Conservation (phyloP, 2,797 vertebrate species). For the Synaphobranchus kaupii region DNA sequence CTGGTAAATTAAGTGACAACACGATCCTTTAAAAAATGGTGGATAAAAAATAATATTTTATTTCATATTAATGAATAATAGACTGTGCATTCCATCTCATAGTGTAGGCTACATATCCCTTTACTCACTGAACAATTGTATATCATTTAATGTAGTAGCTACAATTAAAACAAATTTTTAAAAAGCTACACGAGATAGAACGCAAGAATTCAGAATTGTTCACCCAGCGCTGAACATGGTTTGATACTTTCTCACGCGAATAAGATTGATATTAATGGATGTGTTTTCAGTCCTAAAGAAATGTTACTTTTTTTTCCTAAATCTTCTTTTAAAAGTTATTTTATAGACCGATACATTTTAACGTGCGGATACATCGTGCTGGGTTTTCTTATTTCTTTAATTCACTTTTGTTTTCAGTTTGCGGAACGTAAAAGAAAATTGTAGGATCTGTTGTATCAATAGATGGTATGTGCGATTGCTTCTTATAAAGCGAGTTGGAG, state of each 20-base stretch:
- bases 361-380: neutral
- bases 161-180: neutral
- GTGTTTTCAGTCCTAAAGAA: neutral
- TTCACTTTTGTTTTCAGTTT: slow-evolving; percentile 25
- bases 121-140: neutral
- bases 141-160: neutral
- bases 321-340: neutral
- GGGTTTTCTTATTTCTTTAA: neutral
- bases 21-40: neutral
- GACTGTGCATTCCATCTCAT: neutral
- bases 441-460: slow-evolving; percentile 56
- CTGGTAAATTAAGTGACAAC: slow-evolving; percentile 6
- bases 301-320: neutral
- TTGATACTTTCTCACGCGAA: neutral
- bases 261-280: neutral
- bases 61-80: neutral
- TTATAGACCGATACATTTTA: neutral
- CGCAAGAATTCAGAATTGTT: neutral
- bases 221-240: neutral
- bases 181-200: neutral
- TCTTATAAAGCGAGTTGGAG: slow-evolving; percentile 51
- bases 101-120: neutral
- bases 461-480: slow-evolving; percentile 65
- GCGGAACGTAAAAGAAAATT: slow-evolving; percentile 42
- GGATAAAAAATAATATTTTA: neutral